Evolutionary conservation across 2,888 invertebrate genomes (phyloP), one percentile per base, ranked within the genome.

Genomic region (Eristalinus sepulchralis): DNA sequence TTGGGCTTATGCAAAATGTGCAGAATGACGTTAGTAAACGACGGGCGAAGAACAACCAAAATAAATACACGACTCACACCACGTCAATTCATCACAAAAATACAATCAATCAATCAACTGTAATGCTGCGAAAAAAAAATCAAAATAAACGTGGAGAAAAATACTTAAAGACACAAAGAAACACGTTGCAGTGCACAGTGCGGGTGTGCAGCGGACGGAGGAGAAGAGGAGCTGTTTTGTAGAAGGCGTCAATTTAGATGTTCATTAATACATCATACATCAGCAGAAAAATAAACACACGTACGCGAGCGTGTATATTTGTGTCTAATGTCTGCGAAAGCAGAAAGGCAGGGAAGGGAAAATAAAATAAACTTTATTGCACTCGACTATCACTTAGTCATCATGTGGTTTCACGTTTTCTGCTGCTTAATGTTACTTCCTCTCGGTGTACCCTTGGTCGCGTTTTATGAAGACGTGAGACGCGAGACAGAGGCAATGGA

Each of bases 231-330:
- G 36, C 53, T 59, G 64, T 55, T 67, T 78, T 71, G 71, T 57
- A 39, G 78, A 78, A 78, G 77, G 83, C 78, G 78, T 83, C 83
- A 78, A 83, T 77, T 83, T 66, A 83, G 66, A 83, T 78, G 71
- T 83, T 71, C 72, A 62, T 62, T 63, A 59, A 34, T 57, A 75
- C 39, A 60, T 60, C 34, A 36, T 53, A 34, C 60, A 17, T 47
- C 47, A 73, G 33, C 22, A 60, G 22, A 22, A 73, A 17, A 24
- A 76, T 17, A 73, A n/a, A 53, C 11, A 9, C 47, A n/a, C 47
- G n/a, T 47, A 17, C n/a, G n/a, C n/a, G 17, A n/a, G 17, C 1
- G 31, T 63, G 31, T 63, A 71, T 31, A 64, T 70, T 20, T 71
- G 53, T 82, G 47, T 83, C 55, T 78, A 72, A 62, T 67, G 55